Base-by-base conservation (phyloP, 23 tunicate species). In the Halocynthia aurantium region DNA sequence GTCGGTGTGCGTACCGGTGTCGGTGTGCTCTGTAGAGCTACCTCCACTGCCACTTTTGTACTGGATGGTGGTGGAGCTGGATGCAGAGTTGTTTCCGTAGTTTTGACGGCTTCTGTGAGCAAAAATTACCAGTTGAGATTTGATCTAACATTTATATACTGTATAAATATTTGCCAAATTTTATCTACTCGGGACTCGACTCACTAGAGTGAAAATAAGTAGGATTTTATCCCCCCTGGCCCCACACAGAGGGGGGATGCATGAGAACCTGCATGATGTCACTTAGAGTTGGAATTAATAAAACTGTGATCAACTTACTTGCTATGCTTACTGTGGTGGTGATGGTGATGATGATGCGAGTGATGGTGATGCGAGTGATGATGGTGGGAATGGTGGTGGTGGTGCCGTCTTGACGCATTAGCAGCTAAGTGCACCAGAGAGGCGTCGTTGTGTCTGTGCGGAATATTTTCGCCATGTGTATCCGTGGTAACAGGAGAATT, bases 301-400 rank as follows among this genome's bases (percentile, higher is more conserved):
- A n/a, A 69, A 21, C 15, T 18, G 49, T n/a, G n/a, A n/a, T n/a
- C n/a, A n/a, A 63, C 61, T 78, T 18, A 52, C 76, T 73, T 40
- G 53, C 44, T 31, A 31, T 54, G 84, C 55, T 44, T 85, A 80
- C 84, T 74, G 63, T 86, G 85, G 53, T 85, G 90, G 44, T 89
- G 81, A 77, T 91, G 90, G 85, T 91, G 97, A 67, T 91, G 97
- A 67, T 91, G 97, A 76, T 91, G 96, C 52, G 80, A 82, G 57
- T 89, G 96, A 51, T 89, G 97, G 76, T 85, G 95, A 64, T 82
- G 74, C 57, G 70, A 77, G 67, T 69, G 82, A 50, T 69, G 81
- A 66, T 84, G 89, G 71, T 80, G 89, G 62, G 66, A 57, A 69
- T 80, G 76, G 66, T 77, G 83, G 44, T 89, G 89, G 73, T 89